Evolutionary conservation across 2,797 vertebrate species (phyloP).

Genomic region (Cirrhinus molitorella): DNA sequence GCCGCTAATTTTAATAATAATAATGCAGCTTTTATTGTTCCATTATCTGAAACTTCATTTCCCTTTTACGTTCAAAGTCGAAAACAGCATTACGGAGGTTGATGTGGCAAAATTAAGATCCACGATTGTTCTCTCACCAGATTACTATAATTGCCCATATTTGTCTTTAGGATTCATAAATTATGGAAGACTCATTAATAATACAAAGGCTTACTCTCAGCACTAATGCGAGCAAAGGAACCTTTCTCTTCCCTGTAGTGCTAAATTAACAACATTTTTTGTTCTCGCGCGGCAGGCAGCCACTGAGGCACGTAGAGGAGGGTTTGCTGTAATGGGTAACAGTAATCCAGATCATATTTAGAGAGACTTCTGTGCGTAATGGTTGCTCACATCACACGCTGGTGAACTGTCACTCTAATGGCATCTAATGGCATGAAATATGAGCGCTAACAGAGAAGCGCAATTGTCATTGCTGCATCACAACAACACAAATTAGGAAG

Average conservation of each 20-base stretch:
- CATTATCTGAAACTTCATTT: constrained; percentile 17
- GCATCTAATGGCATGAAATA: constrained; percentile 11
- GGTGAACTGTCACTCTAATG: background rate
- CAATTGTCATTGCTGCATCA: constrained; percentile 8
- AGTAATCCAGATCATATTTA: background rate
- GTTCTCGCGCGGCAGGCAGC: background rate
- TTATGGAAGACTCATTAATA: constrained; percentile 79
- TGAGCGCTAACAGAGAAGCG: background rate
- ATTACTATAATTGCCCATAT: constrained; percentile 77
- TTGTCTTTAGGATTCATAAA: constrained; percentile 79
- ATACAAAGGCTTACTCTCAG: constrained; percentile 74
- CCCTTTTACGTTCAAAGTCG: background rate
- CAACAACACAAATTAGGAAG: constrained; percentile 1
- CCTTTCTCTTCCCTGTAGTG: constrained; percentile 65
- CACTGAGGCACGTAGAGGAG: background rate
- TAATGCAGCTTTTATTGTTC: constrained; percentile 17
- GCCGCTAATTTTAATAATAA: background rate
- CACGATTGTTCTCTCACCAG: constrained; percentile 48
- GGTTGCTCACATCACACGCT: background rate
- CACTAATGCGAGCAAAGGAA: constrained; percentile 81
- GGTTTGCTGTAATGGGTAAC: background rate
- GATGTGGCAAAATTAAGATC: constrained; percentile 46
- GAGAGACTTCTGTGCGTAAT: constrained; percentile 9
- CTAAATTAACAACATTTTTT: constrained; percentile 35
- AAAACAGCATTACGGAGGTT: constrained; percentile 28